Evolutionary conservation across 2,797 vertebrate genomes (phyloP), one percentile per base, ranked within the genome.

Genomic region (Xenops minutus): DNA sequence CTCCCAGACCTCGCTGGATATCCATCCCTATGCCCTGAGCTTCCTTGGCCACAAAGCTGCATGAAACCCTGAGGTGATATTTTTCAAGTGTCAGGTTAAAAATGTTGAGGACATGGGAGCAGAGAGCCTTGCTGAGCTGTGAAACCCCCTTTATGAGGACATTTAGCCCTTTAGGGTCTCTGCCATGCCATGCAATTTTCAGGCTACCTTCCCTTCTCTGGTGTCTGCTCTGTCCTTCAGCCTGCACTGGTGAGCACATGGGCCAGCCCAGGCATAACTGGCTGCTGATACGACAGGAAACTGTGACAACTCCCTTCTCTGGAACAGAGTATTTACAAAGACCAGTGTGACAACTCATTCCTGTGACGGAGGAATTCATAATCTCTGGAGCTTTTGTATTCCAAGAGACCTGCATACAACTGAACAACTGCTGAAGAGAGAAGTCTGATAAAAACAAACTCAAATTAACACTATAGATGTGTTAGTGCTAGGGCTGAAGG

Each of bases 231-330:
- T 14, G 5, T 21, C 24, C 26, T 66, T 72, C 34, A 27, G 32
- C 4, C 58, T 67, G 56, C 15, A 22, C 8, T 27, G n/a, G 20
- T 12, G 27, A 68, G 24, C 1, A 1, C 6, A 5, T 3, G 18
- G 43, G 11, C 24, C 73, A 44, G 29, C 7, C 30, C 36, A 41
- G 30, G 23, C 0, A 1, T 10, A 26, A 20, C 2, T 10, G 37
- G 12, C 10, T 79, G 64, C 59, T 41, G 26, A 78, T 56, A 58
- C 29, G 30, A 23, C n/a, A 58, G 59, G 41, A 36, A 19, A 36
- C 5, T 0, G 0, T 7, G n/a, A 59, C 43, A 81, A n/a, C 3
- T 6, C 6, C 7, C 32, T 8, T 51, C 52, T n/a, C 19, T 19
- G 29, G 32, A 32, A 59, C 46, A 44, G 11, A 73, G 19, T 26